Conservation (phyloP, 2,113 vertebrate species). For the Tympanuchus pallidicinctus region DNA sequence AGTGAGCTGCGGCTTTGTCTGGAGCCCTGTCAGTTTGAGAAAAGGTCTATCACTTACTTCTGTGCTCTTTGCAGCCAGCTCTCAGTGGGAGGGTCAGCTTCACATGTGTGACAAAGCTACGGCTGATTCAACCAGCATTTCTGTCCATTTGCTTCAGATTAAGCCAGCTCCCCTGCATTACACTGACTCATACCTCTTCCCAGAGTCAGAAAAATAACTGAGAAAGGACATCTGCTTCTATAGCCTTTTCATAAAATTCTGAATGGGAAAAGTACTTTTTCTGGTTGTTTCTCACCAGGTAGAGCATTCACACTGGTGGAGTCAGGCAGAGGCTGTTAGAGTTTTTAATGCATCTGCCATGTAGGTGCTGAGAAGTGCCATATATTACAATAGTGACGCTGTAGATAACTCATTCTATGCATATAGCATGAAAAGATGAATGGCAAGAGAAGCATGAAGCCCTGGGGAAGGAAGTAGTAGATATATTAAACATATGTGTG, state of each 20-base stretch:
- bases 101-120: neutral
- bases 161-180: neutral
- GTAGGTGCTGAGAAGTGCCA: slow-evolving; percentile 38
- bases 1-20: neutral
- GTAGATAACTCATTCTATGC: slow-evolving; percentile 8
- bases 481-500: slow-evolving; percentile 63
- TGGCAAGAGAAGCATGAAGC: slow-evolving; percentile 29
- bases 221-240: neutral
- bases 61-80: neutral
- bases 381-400: neutral
- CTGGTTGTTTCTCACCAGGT: slow-evolving; percentile 17
- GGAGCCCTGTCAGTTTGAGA: neutral
- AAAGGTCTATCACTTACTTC: neutral
- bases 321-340: neutral
- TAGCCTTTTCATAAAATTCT: neutral
- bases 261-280: neutral
- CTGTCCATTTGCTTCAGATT: neutral
- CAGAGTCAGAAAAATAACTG: neutral
- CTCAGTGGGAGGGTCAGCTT: neutral
- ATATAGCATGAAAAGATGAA: slow-evolving; percentile 42
- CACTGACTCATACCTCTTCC: neutral
- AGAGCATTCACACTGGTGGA: neutral
- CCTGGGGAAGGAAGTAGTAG: slow-evolving; percentile 39
- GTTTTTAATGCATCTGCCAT: slow-evolving; percentile 38
- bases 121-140: neutral